These are phyloP conservation scores for Corbicula japonica DNA, from an alignment of 2,888 invertebrate genomes.

Conservation along the genomic window DNA sequence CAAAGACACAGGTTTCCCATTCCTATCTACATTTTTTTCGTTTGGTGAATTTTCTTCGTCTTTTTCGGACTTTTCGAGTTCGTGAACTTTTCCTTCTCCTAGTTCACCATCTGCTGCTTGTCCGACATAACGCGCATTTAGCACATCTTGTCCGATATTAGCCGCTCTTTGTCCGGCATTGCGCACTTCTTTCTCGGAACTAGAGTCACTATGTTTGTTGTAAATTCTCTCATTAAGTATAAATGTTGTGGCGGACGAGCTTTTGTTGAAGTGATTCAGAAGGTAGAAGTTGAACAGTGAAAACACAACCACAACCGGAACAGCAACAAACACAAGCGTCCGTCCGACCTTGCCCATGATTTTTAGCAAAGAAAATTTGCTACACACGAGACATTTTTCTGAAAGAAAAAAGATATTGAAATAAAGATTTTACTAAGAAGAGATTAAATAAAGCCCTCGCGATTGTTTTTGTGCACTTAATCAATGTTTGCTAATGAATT, in stretches of 20 bases:
- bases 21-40: neutral
- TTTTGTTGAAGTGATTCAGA: slow-evolving; percentile 5
- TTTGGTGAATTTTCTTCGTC: neutral
- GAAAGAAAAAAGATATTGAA: too few species aligned
- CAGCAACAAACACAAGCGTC: slow-evolving; percentile 1
- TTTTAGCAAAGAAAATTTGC: too few species aligned
- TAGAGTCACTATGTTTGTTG: slow-evolving; percentile 32
- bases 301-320: slow-evolving; percentile 27
- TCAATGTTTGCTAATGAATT: too few species aligned
- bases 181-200: slow-evolving; percentile 6
- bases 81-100: neutral
- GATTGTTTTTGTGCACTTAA: too few species aligned
- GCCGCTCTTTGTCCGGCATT: neutral
- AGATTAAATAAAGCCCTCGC: too few species aligned
- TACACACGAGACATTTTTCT: too few species aligned
- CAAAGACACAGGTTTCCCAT: slow-evolving; percentile 1
- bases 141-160: neutral
- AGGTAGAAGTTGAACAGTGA: slow-evolving; percentile 28
- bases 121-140: neutral
- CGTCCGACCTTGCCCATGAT: neutral
- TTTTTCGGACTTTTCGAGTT: neutral
- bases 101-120: neutral
- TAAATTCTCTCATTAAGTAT: slow-evolving; percentile 35
- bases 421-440: too few species aligned
- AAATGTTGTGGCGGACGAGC: slow-evolving; percentile 11